Evolutionary conservation across 2,797 vertebrate genomes (phyloP).

Genomic region (Natrix natrix): DNA sequence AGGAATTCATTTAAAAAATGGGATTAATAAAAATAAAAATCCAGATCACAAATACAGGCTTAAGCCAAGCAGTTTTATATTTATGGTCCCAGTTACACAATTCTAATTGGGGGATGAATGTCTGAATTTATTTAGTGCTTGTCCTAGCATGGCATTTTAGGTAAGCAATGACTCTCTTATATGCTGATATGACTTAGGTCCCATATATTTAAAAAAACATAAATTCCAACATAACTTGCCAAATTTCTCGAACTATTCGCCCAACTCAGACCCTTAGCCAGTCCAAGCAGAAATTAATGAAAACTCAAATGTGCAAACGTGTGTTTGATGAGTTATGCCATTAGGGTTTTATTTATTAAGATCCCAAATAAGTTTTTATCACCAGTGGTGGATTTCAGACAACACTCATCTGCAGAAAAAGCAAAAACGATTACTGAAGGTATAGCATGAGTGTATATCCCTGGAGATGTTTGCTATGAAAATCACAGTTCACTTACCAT

Average conservation of each 20-base stretch:
- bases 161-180: conserved; percentile 10
- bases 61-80: background rate
- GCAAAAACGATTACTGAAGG: background rate
- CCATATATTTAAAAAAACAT: background rate
- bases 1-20: background rate
- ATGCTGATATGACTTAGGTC: background rate
- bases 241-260: background rate
- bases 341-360: background rate
- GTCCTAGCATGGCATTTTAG: background rate
- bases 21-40: background rate
- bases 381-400: background rate
- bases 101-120: background rate
- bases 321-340: background rate
- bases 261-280: background rate
- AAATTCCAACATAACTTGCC: background rate
- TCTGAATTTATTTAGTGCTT: background rate
- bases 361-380: background rate
- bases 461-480: background rate
- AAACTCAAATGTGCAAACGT: background rate
- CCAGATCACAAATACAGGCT: background rate
- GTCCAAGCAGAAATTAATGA: background rate
- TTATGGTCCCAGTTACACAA: background rate
- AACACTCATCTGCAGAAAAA: background rate
- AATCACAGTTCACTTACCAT: background rate
- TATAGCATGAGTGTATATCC: background rate